Evolutionary conservation across 2,113 vertebrate genomes (phyloP).

Genomic region (Rhineura floridana): DNA sequence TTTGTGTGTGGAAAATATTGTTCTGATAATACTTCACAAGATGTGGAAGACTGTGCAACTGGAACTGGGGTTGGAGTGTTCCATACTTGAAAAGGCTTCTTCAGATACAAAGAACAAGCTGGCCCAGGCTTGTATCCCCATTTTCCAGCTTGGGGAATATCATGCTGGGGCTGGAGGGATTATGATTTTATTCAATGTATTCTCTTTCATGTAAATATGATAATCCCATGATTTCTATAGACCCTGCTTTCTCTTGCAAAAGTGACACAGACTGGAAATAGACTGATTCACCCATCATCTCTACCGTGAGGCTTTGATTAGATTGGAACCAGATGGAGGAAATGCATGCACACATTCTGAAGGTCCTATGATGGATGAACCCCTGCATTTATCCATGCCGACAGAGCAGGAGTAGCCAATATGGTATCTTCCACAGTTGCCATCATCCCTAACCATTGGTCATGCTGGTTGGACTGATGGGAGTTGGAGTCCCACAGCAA

Average conservation of each 20-base stretch:
- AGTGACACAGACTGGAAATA: neutral
- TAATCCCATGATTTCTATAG: neutral
- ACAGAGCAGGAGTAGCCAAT: too few species aligned
- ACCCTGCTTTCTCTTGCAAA: neutral
- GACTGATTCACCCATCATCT: neutral
- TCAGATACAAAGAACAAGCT: neutral
- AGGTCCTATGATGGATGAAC: neutral
- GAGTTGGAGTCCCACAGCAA: too few species aligned
- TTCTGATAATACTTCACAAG: neutral
- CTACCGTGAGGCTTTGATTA: neutral
- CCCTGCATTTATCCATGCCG: too few species aligned
- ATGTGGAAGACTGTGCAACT: too few species aligned
- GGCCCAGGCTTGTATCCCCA: neutral
- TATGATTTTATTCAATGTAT: too few species aligned
- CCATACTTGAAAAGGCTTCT: neutral
- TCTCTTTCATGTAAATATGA: neutral
- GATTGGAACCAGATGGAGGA: neutral
- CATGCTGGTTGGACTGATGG: too few species aligned
- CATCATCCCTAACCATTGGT: neutral
- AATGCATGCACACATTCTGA: neutral
- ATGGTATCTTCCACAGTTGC: too few species aligned
- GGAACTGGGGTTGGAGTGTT: neutral
- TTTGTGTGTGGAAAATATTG: neutral
- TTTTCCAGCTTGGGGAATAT: neutral
- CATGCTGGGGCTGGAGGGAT: neutral